phyloP scores from a whole-genome alignment of 2,797 vertebrate species.

The Pseudochromis fuscus region DNA sequence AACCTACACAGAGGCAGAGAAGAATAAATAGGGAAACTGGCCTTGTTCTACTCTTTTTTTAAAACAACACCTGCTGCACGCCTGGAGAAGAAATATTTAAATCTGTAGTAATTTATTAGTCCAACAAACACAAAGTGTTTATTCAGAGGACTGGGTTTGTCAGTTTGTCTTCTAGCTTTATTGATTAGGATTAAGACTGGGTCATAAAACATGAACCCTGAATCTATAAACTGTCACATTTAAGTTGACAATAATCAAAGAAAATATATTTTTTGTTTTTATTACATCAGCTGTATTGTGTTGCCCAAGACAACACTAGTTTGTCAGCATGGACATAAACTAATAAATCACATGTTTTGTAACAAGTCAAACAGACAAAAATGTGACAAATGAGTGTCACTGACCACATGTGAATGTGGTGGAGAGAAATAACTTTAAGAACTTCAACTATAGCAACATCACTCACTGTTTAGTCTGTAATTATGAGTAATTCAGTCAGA shows the following conservation, averaged over 20 bases:
- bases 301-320: background rate
- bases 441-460: too few relatives aligned
- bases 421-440: too few relatives aligned
- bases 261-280: background rate
- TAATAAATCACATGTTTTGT: background rate
- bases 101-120: background rate
- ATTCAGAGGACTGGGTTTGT: background rate
- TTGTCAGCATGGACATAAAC: background rate
- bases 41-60: background rate
- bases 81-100: background rate
- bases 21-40: conserved; percentile 2
- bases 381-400: too few relatives aligned
- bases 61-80: background rate
- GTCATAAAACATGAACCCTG: background rate
- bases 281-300: background rate
- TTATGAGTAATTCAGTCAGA: too few relatives aligned
- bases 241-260: background rate
- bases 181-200: background rate
- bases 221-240: background rate
- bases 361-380: too few relatives aligned
- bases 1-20: conserved; percentile 22
- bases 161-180: background rate
- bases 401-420: too few relatives aligned
- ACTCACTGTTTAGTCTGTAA: too few relatives aligned
- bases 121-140: background rate